These are phyloP conservation scores for Paramormyrops kingsleyae DNA, from an alignment of 2,113 vertebrate genomes.

Conservation along the genomic window DNA sequence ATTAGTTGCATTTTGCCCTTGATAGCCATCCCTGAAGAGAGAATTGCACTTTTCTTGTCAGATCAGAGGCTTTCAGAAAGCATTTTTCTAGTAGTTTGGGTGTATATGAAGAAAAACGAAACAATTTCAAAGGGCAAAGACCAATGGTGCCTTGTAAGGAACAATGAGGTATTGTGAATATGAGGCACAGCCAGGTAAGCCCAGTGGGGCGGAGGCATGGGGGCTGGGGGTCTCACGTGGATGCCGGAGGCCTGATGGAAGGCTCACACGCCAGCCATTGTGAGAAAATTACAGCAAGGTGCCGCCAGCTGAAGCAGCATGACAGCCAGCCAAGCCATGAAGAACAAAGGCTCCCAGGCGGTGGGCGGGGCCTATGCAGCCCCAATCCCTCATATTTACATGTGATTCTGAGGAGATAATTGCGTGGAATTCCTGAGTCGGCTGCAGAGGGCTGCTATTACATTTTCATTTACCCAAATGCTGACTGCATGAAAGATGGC, in stretches of 20 bases:
- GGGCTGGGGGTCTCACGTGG: neutral
- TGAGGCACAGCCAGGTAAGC: conserved; percentile 8
- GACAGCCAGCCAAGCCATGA: conserved; percentile 1
- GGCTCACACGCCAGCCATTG: conserved; percentile 27
- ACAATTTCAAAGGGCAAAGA: neutral
- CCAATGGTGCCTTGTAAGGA: neutral
- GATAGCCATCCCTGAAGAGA: neutral
- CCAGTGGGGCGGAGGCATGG: neutral
- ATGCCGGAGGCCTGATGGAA: conserved; percentile 8
- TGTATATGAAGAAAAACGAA: neutral
- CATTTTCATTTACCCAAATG: conserved; percentile 14
- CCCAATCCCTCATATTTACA: conserved; percentile 20
- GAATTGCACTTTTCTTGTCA: neutral
- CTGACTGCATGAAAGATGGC: conserved; percentile 1
- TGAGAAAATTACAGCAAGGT: conserved; percentile 24
- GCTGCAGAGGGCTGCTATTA: neutral
- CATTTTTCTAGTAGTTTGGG: neutral
- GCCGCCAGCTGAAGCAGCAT: conserved; percentile 15
- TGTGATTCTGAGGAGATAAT: conserved; percentile 20
- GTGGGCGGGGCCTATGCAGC: conserved; percentile 4
- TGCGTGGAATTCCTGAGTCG: conserved; percentile 16
- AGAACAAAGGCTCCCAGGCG: neutral
- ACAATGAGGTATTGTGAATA: conserved; percentile 1
- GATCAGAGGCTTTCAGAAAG: neutral
- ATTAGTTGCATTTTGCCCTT: neutral